Conservation (phyloP, 2,888 invertebrate species). For the Epiblema foenella region DNA sequence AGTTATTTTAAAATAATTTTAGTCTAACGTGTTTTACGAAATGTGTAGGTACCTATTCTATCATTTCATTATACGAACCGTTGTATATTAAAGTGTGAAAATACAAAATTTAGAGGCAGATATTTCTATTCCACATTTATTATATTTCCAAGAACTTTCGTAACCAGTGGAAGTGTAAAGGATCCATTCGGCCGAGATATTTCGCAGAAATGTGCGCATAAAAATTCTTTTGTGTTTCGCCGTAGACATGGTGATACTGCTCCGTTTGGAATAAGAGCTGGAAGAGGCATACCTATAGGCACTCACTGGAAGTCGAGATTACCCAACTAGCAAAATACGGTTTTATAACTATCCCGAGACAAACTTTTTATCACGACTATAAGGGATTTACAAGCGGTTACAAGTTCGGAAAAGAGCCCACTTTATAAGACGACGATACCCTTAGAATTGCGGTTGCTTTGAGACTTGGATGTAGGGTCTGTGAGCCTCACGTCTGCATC, state of each 20-base stretch:
- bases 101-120: neutral
- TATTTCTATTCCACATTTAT: constrained; percentile 30
- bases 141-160: constrained; percentile 28
- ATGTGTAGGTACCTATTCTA: neutral
- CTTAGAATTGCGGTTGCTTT: too few species aligned
- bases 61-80: neutral
- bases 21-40: neutral
- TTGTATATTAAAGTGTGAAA: neutral
- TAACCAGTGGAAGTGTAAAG: constrained; percentile 34
- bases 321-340: too few species aligned
- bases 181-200: constrained; percentile 58
- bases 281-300: constrained; percentile 52
- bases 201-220: constrained; percentile 63
- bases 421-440: too few species aligned
- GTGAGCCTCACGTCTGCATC: too few species aligned
- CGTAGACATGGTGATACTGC: constrained; percentile 66
- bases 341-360: too few species aligned
- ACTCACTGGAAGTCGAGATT: constrained; percentile 33
- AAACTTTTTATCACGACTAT: too few species aligned
- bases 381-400: too few species aligned
- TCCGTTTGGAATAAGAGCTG: constrained; percentile 57
- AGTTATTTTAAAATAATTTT: too few species aligned
- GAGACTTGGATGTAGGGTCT: too few species aligned
- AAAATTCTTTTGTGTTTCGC: constrained; percentile 65
- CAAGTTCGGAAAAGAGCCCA: too few species aligned